Conservation (phyloP, 2,113 vertebrate species). For the Brevimyrus niger region DNA sequence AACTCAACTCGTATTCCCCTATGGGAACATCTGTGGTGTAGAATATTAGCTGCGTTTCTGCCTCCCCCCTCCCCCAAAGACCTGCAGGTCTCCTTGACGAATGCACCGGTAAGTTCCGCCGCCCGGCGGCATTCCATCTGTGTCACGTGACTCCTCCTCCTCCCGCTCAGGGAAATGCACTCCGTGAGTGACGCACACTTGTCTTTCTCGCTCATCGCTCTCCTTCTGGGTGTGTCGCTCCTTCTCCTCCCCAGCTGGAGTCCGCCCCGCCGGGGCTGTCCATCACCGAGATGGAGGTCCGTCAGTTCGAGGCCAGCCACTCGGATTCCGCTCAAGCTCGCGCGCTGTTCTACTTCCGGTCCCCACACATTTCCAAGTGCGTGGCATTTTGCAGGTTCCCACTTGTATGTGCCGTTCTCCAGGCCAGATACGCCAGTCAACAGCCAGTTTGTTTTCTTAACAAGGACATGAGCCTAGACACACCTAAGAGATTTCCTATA, state of each 20-base stretch:
- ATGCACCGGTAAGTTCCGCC: not conserved
- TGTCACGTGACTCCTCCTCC: not conserved
- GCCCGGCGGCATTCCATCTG: not conserved
- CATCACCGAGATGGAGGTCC: not conserved
- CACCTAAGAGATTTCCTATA: not conserved
- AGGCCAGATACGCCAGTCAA: not conserved
- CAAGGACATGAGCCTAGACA: not conserved
- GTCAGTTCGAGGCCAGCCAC: not conserved
- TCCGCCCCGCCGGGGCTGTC: constrained; percentile 51
- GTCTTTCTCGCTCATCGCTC: not conserved
- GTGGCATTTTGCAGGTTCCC: not conserved
- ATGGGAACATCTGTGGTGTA: not conserved
- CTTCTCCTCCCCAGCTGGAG: constrained; percentile 50
- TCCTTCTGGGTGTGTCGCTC: not conserved
- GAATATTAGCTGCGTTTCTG: not conserved
- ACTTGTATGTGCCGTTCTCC: not conserved
- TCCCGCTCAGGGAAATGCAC: not conserved
- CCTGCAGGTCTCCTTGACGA: not conserved
- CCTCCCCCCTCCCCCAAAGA: not conserved
- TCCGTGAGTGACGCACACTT: not conserved
- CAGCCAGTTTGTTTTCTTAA: not conserved
- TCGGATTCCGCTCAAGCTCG: not conserved
- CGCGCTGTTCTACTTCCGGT: not conserved
- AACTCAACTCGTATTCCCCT: not conserved
- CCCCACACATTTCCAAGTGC: not conserved